Base-by-base conservation (phyloP, 2,797 vertebrate genomes). In the Melanotaenia maccullochi region DNA sequence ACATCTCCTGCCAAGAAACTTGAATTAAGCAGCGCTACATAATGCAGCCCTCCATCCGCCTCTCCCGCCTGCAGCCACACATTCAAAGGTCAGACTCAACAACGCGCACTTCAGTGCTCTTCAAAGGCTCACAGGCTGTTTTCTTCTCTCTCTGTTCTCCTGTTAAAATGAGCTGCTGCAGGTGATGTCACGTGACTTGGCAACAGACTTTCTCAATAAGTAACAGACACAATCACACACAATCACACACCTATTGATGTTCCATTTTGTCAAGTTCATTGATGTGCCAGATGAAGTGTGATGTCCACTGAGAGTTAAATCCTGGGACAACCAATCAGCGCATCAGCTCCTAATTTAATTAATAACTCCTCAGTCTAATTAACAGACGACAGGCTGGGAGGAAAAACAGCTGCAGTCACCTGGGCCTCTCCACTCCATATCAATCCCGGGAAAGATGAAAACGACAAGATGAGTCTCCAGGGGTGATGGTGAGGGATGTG, bases 321-420 rank as follows among this genome's bases (percentile, higher is more conserved):
- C 67, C 71, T 74, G 49, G 5, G 47, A 84, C 75, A 47, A 25
- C 78, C 82, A 81, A 83, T 84, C 85, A 81, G 78, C 68, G 70
- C 54, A 11, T 76, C 62, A 6, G 71, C 71, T 75, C 59, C 66
- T 88, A 93, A 91, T 91, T 93, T 84, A 93, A 92, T 93, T 84
- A 93, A 92, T 94, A 91, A 88, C 87, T 89, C 76, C 76, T 77
- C 72, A 40, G 78, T 78, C 89, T 91, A 91, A 93, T 94, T 93
- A 92, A 85, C 78, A 73, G 56, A 51, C 60, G 76, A 68, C 51
- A 14, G 57, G 73, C 67, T 60, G 78, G 73, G 72, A 85, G 76
- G 80, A 77, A 79, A 81, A 87, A 90, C 87, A 90, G 80, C 87
- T 91, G 89, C 69, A 87, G 86, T 91, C 87, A 88, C 90, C 87